Conservation (phyloP, 2,797 vertebrate species). For the Aselliscus stoliczkanus region DNA sequence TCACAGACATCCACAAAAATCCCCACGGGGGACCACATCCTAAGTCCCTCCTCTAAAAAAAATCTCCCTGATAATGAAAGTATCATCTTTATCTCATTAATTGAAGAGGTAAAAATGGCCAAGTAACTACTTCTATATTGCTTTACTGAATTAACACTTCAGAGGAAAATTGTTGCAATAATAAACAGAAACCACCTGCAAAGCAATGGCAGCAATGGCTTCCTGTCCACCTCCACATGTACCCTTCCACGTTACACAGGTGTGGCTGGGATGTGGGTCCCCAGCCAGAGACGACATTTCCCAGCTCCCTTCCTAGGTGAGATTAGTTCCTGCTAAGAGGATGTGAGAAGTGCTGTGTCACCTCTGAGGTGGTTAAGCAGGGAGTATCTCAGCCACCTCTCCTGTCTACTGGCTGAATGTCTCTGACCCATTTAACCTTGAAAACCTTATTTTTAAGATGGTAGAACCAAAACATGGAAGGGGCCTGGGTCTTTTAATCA, state of each 20-base stretch:
- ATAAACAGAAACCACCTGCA: background rate
- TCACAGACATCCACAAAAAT: background rate
- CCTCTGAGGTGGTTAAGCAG: background rate
- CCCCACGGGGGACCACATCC: rapidly evolving
- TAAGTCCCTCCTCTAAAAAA: background rate
- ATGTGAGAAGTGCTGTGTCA: background rate
- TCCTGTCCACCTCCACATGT: background rate
- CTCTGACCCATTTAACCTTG: background rate
- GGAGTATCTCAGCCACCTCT: background rate
- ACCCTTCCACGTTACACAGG: background rate
- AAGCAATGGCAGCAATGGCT: background rate
- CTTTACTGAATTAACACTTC: background rate
- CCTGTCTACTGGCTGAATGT: background rate
- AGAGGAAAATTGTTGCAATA: background rate
- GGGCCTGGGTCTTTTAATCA: background rate
- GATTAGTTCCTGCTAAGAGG: background rate
- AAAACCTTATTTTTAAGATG: background rate
- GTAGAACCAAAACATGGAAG: background rate
- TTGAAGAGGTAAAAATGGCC: background rate
- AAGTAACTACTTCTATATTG: background rate
- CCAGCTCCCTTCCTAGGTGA: background rate
- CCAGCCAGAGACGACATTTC: background rate
- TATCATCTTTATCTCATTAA: background rate
- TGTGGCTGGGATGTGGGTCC: background rate
- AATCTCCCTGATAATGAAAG: background rate